Base-by-base conservation (phyloP, 1,140 invertebrate species). In the Drosophila mayri region DNA sequence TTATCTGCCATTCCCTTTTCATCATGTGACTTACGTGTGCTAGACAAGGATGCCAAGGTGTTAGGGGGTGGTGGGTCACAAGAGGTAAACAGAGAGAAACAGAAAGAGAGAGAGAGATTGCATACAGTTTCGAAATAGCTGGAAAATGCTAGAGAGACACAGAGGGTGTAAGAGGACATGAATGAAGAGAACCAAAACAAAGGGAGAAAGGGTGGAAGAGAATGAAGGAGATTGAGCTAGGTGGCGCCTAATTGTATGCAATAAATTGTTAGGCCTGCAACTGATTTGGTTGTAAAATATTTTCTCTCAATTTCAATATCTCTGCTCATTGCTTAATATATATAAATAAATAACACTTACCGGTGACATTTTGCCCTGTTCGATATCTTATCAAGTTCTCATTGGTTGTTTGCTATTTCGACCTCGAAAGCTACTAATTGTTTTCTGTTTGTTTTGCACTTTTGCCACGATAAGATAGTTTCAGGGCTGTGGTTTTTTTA, bases 171-270 rank as follows among this genome's bases (percentile, higher is more conserved):
- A 22, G 37, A 57, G 70, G 73, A 49, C 59, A 88, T 87, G 84
- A 88, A 87, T 87, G 85, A 90, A 87, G 76, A 66, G 52, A 54
- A 75, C 41, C 35, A 63, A 58, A 38, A 63, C 49, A 55, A 63
- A 62, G 37, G 40, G 35, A 55, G 55, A 57, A 55, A 54, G 44
- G 32, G 16, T 35, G 9, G 18, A 4, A 37, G 11, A 22, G 16
- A 55, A 30, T 35, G 4, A 38, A 22, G 40, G 12, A 44, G 18
- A 38, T n/a, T 30, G 20, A 22, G 22, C 18, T 3, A 35, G 18
- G 20, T 10, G 16, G 72, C 63, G 47, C 77, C 71, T 55, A 43
- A 22, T 38, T 55, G 40, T 79, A 67, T 79, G 77, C 70, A 79
- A 73, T 61, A 35, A 14, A 43, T 41, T 30, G 8, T 16, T 49